phyloP scores from a whole-genome alignment of 2,113 vertebrate species.

The Ageneiosus marmoratus region DNA sequence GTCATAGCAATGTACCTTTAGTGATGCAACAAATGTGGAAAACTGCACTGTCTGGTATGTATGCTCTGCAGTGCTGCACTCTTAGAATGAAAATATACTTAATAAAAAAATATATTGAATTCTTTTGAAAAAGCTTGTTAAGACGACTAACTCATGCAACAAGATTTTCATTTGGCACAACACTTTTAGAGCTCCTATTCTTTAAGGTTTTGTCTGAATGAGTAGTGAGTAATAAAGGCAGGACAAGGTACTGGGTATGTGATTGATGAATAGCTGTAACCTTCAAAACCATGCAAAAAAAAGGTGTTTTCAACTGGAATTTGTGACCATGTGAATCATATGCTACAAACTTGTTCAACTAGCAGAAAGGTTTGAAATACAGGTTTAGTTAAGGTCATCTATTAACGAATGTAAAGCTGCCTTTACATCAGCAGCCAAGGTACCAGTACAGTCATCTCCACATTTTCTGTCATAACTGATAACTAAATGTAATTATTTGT shows the following conservation, averaged over 20 bases:
- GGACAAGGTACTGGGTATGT: slow-evolving; percentile 29
- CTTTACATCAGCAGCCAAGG: slow-evolving; percentile 2
- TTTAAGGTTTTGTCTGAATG: slow-evolving; percentile 42
- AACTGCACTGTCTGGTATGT: not conserved
- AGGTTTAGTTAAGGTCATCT: not conserved
- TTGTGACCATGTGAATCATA: slow-evolving; percentile 29
- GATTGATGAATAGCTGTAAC: slow-evolving; percentile 37
- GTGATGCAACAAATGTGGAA: not conserved
- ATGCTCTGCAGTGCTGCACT: not conserved
- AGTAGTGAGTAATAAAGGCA: slow-evolving; percentile 33
- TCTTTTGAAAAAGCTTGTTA: slow-evolving; percentile 64
- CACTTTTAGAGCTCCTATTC: slow-evolving; percentile 58
- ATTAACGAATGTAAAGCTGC: not conserved
- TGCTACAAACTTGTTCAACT: slow-evolving; percentile 7
- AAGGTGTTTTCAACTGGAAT: slow-evolving; percentile 21
- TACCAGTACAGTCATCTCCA: not conserved
- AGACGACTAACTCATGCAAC: slow-evolving; percentile 54
- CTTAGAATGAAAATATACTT: not conserved
- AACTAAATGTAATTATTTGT: not conserved
- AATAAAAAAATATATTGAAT: not conserved
- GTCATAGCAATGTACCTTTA: not conserved
- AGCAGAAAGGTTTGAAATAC: slow-evolving; percentile 22
- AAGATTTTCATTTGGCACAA: slow-evolving; percentile 66
- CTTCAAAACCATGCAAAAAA: slow-evolving; percentile 19
- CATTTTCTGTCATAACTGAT: slow-evolving; percentile 19